Conservation (phyloP, 35 echinoderm and acorn worm genomes). For the Ptychodera flava region DNA sequence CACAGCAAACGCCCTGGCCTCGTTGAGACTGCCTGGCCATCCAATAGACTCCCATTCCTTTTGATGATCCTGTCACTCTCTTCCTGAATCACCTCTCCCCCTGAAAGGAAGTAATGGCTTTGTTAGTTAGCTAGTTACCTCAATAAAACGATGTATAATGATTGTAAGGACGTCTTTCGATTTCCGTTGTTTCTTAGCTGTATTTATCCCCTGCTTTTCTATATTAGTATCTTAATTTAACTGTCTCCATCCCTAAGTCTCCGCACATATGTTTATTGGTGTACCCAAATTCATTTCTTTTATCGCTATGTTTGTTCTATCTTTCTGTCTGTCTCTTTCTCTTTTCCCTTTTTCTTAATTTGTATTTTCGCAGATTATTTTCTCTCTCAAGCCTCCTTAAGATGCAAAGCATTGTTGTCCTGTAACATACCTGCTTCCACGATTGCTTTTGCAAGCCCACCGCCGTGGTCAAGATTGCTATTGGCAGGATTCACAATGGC, state of each 20-base stretch:
- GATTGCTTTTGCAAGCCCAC: slow-evolving; percentile 32
- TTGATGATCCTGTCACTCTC: slow-evolving; percentile 27
- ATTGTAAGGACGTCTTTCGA: too few relatives aligned
- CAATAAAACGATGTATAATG: too few relatives aligned
- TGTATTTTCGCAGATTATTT: too few relatives aligned
- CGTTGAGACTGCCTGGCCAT: slow-evolving; percentile 24
- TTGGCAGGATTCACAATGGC: slow-evolving; percentile 64
- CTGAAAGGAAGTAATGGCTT: slow-evolving; percentile 17
- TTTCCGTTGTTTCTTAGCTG: too few relatives aligned
- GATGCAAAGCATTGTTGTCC: neutral
- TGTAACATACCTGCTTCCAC: slow-evolving; percentile 33
- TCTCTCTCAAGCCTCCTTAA: neutral
- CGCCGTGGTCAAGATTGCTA: slow-evolving; percentile 20
- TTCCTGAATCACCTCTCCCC: slow-evolving; percentile 28
- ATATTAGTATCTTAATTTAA: too few relatives aligned
- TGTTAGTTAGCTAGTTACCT: too few relatives aligned
- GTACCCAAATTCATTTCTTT: too few relatives aligned
- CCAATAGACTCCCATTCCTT: neutral
- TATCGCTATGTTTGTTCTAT: too few relatives aligned
- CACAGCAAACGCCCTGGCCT: slow-evolving; percentile 26
- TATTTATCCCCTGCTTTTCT: too few relatives aligned
- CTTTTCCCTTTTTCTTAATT: too few relatives aligned
- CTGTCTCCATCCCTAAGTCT: too few relatives aligned
- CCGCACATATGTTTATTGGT: too few relatives aligned
- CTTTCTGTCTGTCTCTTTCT: neutral